Evolutionary conservation across 2,113 vertebrate species (phyloP), one percentile per base, ranked within the genome.

Genomic region (Indri indri): DNA sequence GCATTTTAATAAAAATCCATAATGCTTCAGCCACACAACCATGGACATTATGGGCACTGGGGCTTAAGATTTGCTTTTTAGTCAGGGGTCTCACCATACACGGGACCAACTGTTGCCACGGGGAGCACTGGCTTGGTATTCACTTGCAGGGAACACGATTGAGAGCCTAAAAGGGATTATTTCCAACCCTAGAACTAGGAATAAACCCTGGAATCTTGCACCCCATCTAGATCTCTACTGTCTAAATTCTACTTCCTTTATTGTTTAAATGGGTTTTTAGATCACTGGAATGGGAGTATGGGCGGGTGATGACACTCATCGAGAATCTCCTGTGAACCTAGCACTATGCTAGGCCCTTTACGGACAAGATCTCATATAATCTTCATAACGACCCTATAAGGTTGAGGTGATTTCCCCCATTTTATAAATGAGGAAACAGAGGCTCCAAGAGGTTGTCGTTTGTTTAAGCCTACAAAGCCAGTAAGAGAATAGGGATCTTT

Each of bases 1-100:
- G 57, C 89, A 96, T 97, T 97, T 98, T 97, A 95, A 97, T 95
- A 92, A 97, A 97, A 95, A 81, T 68, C 27, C 42, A 86, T 89
- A 88, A 73, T 95, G 66, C 77, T 85, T 97, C 59, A 94, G 73
- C 34, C 66, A 94, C n/a, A 32, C 92, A 96, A 70, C 65, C 66
- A 34, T 85, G 47, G 34, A 32, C 25, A 50, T 32, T 59, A 47
- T 77, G 47, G 40, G 20, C 59, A 87, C 59, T 81, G 27, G 22
- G 54, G 30, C 42, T 94, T 81, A 84, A 91, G 59, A 40, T 79
- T 50, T 93, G 52, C 37, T 79, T 96, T 89, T 91, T 61, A 76
- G 45, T 95, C 85, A 94, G n/a, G n/a, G 9, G 11, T 63, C 59
- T 95, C 65, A 71, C 30, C 34, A 47, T 30, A 52, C 34, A 77